Base-by-base conservation (phyloP, 1,140 invertebrate genomes). In the Achatina immaculata region DNA sequence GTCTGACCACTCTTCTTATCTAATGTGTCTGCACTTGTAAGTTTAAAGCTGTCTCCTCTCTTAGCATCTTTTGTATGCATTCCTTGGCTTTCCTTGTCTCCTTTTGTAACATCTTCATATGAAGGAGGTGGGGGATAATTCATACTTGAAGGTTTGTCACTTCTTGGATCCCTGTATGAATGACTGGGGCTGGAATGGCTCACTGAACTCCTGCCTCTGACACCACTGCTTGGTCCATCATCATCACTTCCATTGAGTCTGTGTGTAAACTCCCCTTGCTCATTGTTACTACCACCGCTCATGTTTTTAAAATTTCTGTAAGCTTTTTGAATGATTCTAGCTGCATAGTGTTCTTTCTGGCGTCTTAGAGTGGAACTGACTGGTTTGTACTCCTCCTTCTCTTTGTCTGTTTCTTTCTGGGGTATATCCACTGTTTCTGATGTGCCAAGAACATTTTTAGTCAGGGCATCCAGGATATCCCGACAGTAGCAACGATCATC, bases 401-500 rank as follows among this genome's bases (percentile, higher is more conserved):
- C 96, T 81, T 96, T 96, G n/a, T 85, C 83, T 9, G 48, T 76
- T 76, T 88, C 90, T 38, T 92, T 96, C 89, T 96, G 95, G 21
- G 94, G 95, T 82, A 97, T 90, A 78, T 84, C 83, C 45, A 80
- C 83, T 9, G 83, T 80, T 66, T 87, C 88, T 42, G 84, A 62
- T 28, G 99, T 99, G 75, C 97, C 97, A 91, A 99, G 97, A 93
- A 99, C 99, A 94, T 99, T 97, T 86, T 93, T 93, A 31, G 93
- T 93, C 78, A 99, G 94, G 43, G 97, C 97, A 92, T 99, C 97
- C 86, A 99, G 93, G 87, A 99, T 98, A 93, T 99, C 98, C 85
- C 98, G 96, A 92, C 98, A 99, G 93, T 96, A 98, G 94, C 98
- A 96, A 92, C 96, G 94, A 92, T 99, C 97, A 65, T 95, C 96